These are phyloP conservation scores for Callaeas wilsoni DNA, from an alignment of 2,113 vertebrate genomes.

Conservation along the genomic window DNA sequence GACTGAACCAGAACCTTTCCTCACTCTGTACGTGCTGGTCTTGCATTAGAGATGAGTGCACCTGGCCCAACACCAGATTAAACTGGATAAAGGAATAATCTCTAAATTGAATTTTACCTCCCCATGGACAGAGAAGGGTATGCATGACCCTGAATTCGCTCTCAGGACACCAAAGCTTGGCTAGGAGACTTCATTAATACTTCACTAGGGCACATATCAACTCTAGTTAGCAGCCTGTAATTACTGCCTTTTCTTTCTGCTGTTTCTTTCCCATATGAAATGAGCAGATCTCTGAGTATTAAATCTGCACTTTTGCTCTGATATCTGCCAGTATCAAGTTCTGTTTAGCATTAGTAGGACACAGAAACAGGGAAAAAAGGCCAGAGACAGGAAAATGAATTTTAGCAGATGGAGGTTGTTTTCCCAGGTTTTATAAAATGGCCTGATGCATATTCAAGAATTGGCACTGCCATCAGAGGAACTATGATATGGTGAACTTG, in stretches of 20 bases:
- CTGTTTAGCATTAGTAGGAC: not conserved
- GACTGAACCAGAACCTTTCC: not conserved
- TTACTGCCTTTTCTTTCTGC: not conserved
- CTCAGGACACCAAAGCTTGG: not conserved
- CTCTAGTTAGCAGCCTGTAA: not conserved
- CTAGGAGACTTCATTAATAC: not conserved
- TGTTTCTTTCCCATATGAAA: not conserved
- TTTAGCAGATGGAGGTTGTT: not conserved
- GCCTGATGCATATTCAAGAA: not conserved
- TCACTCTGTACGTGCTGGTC: not conserved
- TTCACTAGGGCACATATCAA: not conserved
- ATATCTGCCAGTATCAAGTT: not conserved
- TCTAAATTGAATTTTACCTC: not conserved
- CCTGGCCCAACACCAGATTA: not conserved
- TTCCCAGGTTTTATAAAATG: not conserved
- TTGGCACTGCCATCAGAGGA: not conserved
- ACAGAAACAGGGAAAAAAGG: not conserved
- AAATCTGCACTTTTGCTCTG: not conserved
- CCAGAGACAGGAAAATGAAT: not conserved
- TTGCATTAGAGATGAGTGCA: not conserved
- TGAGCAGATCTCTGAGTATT: not conserved
- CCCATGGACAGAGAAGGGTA: not conserved
- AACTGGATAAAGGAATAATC: not conserved
- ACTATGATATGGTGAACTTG: accelerated
- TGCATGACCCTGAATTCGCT: not conserved